Conservation (phyloP, 37 sponge, comb jelly and placozoan genomes). For the Halisarca cf. caerulea region DNA sequence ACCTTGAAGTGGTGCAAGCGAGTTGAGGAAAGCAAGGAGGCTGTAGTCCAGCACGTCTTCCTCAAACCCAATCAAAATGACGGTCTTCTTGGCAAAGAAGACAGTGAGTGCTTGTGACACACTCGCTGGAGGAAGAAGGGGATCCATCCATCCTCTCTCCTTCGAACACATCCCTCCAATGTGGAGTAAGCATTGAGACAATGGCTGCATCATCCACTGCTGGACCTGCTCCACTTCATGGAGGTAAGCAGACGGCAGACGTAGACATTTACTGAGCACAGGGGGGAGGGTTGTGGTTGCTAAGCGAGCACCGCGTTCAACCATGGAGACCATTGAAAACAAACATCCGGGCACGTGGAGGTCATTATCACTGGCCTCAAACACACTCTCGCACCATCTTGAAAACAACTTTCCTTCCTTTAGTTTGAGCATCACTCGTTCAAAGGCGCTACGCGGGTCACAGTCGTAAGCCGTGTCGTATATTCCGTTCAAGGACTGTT, state of each 20-base stretch:
- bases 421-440: not conserved
- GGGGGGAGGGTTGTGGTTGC: slow-evolving; percentile 23
- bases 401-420: not conserved
- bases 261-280: slow-evolving; percentile 12
- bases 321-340: slow-evolving; percentile 9
- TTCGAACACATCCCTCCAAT: not conserved
- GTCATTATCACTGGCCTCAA: not conserved
- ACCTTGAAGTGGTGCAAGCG: too few species aligned
- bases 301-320: not conserved
- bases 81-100: not conserved
- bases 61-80: slow-evolving; percentile 13
- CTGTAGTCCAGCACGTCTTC: not conserved
- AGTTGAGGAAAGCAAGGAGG: not conserved
- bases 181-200: not conserved
- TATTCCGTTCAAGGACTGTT: not conserved
- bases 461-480: not conserved
- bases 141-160: not conserved
- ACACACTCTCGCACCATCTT: not conserved
- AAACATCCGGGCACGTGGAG: slow-evolving; percentile 1
- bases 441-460: not conserved
- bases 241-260: not conserved
- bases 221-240: not conserved
- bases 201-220: not conserved
- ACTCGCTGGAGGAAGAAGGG: not conserved
- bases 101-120: not conserved